These are phyloP conservation scores for Heterodera carotae DNA, from an alignment of 1,140 invertebrate species.

Conservation along the genomic window DNA sequence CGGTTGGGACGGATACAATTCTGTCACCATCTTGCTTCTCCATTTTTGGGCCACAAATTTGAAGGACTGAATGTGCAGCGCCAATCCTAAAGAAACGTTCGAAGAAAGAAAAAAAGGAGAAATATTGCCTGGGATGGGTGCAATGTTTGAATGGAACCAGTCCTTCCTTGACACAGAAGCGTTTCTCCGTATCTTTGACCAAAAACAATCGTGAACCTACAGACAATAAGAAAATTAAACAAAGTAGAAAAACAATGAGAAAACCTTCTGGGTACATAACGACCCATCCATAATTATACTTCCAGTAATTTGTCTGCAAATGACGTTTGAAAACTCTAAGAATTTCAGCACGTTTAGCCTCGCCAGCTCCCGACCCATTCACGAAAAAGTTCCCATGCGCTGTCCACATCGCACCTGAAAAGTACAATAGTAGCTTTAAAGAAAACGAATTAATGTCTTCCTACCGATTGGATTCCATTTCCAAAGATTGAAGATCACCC, in stretches of 20 bases:
- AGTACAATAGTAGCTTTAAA: conserved; percentile 18
- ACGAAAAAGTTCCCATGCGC: conserved; percentile 55
- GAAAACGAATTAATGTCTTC: neutral
- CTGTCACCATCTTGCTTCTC: conserved; percentile 21
- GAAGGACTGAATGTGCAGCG: conserved; percentile 57
- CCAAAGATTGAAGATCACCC: conserved; percentile 60
- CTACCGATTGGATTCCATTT: conserved; percentile 43
- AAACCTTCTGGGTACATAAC: conserved; percentile 61
- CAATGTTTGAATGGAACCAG: conserved; percentile 56
- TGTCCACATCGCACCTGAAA: conserved; percentile 50
- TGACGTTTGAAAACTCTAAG: conserved; percentile 51
- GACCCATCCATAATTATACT: conserved; percentile 57
- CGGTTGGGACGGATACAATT: neutral
- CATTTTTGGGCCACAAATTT: conserved; percentile 49
- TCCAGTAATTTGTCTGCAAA: conserved; percentile 49
- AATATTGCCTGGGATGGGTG: conserved; percentile 44
- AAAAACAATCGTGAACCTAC: conserved; percentile 57
- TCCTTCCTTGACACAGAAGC: conserved; percentile 57
- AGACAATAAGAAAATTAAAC: conserved; percentile 14
- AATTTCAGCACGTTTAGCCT: conserved; percentile 43
- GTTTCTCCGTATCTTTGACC: conserved; percentile 46
- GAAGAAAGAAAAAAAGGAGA: neutral
- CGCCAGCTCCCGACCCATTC: conserved; percentile 55
- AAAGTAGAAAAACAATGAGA: conserved; percentile 28
- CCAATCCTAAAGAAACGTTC: conserved; percentile 35